Conservation (phyloP, 2,888 invertebrate species). For the Lucinisca nassula region DNA sequence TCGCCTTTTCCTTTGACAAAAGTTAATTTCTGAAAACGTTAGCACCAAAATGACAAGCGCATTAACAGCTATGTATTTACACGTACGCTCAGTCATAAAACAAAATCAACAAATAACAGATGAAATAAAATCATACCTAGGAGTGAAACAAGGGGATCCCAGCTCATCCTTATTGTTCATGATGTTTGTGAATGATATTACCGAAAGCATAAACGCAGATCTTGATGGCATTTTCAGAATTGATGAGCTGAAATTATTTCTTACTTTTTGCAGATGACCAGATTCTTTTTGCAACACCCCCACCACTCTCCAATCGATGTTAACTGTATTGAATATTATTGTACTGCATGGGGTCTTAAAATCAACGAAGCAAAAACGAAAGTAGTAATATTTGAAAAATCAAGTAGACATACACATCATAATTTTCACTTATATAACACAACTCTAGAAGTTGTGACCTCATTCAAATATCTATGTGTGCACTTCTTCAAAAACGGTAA, state of each 20-base stretch:
- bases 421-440: not conserved
- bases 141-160: constrained; percentile 48
- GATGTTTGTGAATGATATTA: constrained; percentile 37
- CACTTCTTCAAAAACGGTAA: no score
- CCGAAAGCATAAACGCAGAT: constrained; percentile 14
- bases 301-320: not conserved
- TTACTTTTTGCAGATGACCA: constrained; percentile 42
- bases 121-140: constrained; percentile 18
- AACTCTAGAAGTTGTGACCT: not conserved
- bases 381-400: not conserved
- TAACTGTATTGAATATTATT: constrained; percentile 7
- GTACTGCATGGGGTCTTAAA: constrained; percentile 12
- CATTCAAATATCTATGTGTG: no score
- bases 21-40: constrained; percentile 35
- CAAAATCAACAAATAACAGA: constrained; percentile 15
- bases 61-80: constrained; percentile 33
- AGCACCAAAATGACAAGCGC: constrained; percentile 34
- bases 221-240: constrained; percentile 16
- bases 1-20: constrained; percentile 8
- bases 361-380: constrained; percentile 29
- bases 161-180: constrained; percentile 23
- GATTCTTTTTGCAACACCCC: constrained; percentile 24
- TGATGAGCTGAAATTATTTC: constrained; percentile 13
- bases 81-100: constrained; percentile 19
- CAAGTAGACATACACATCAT: not conserved